These are phyloP conservation scores for Amiota mariae DNA, from an alignment of 2,888 invertebrate genomes.

Conservation along the genomic window DNA sequence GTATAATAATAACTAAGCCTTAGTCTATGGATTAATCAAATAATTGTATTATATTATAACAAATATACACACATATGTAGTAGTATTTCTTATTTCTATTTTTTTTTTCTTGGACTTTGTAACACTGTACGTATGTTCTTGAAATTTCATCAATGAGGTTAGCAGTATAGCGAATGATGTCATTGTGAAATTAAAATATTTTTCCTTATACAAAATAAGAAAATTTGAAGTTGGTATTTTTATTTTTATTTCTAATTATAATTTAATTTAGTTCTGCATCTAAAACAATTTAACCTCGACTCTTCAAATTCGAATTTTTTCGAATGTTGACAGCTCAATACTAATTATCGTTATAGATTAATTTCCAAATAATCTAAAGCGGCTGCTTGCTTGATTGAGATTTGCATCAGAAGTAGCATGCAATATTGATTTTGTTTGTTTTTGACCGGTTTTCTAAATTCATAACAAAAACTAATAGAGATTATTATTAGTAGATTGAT, in stretches of 20 bases:
- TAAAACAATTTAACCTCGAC: neutral
- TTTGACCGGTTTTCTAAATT: conserved; percentile 4
- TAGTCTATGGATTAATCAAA: too few species aligned
- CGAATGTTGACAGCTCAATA: conserved; percentile 12
- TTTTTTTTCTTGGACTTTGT: too few species aligned
- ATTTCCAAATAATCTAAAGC: neutral
- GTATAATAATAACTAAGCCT: too few species aligned
- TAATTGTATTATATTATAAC: too few species aligned
- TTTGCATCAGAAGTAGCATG: neutral
- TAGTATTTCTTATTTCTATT: too few species aligned
- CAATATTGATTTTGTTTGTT: neutral
- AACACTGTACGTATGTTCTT: too few species aligned
- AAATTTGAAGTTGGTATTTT: neutral
- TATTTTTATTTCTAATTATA: neutral
- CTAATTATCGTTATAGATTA: conserved; percentile 15
- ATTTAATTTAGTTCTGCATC: neutral
- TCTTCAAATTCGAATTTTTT: neutral
- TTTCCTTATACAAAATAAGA: too few species aligned
- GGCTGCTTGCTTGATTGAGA: neutral
- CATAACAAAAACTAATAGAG: too few species aligned
- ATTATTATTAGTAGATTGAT: neutral
- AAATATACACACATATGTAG: too few species aligned
- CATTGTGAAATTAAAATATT: too few species aligned
- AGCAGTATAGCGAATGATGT: too few species aligned
- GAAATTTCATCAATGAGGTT: too few species aligned